Base-by-base conservation (phyloP, 1,140 invertebrate genomes). In the Cylas formicarius region DNA sequence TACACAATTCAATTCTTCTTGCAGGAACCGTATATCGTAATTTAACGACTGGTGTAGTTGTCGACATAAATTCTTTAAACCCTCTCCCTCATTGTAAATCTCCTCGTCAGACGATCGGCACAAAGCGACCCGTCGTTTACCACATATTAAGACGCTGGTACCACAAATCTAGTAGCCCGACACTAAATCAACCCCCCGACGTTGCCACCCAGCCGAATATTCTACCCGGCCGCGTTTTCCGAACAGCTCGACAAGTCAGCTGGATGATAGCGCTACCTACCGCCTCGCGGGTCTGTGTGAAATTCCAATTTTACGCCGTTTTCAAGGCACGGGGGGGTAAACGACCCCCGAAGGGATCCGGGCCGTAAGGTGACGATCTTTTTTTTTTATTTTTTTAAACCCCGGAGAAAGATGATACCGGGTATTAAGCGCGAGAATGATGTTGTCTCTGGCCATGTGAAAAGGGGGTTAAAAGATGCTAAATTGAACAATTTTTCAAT, bases 401-500 rank as follows among this genome's bases (percentile, higher is more conserved):
- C 24, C 24, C 8, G 13, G 24, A 26, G 44, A 23, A 49, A 49
- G 41, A 49, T 26, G 47, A 49, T 49, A 49, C 47, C 46, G 17
- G n/a, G 41, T 28, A 49, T 49, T 49, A 49, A 42, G 22, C 24
- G 8, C 6, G 11, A 17, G 44, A 49, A 44, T 49, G 39, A 48
- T 42, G 39, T 42, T 48, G 45, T 48, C 42, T 39, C 36, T 20
- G 31, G 31, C 33, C 48, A 47, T 50, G 43, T 29, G 48, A 50
- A 47, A 47, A 34, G 36, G 33, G 28, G 48, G 43, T 50, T 50
- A 41, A 45, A 31, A 23, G 9, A 27, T 26, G 48, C 36, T 46
- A 47, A 47, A 47, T 50, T 50, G 48, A 21, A 33, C 48, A 50
- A 50, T 50, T 49, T 49, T 44, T 49, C 47, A 44, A 38, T 32